Percentiles rank a stretch among this genome's conserved stretches.
phyloP scores from a whole-genome alignment of 2,888 invertebrate genomes.

The Trachelus stipa region DNA sequence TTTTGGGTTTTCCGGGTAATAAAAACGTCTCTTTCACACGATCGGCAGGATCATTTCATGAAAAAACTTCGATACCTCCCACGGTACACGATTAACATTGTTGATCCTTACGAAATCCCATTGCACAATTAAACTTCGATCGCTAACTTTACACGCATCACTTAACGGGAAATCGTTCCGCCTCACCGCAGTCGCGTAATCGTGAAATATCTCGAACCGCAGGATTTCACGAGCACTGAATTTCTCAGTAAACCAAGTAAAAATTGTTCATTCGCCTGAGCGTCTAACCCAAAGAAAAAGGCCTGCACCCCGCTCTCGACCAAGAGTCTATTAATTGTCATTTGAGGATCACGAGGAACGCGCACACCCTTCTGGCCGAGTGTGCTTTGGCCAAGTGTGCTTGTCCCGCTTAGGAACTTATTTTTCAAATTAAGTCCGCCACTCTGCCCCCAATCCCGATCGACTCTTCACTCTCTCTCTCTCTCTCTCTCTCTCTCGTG shows the following conservation, averaged over 20 bases:
- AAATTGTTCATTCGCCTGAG: neutral
- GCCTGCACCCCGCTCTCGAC: slow-evolving; percentile 17
- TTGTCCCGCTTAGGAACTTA: slow-evolving; percentile 57
- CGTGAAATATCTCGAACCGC: neutral
- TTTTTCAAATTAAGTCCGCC: slow-evolving; percentile 60
- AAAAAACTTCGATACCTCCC: neutral
- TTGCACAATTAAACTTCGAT: neutral
- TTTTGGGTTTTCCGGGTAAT: neutral
- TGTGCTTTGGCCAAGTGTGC: slow-evolving; percentile 64
- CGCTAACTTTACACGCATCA: neutral
- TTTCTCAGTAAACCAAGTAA: neutral
- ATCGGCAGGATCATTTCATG: neutral
- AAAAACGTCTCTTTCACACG: neutral
- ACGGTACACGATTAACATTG: neutral
- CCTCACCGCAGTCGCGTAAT: neutral
- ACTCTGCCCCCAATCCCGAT: slow-evolving; percentile 28
- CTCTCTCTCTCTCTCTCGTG: neutral
- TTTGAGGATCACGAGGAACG: neutral
- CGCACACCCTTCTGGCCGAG: slow-evolving; percentile 56
- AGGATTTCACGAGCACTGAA: neutral
- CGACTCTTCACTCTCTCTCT: neutral
- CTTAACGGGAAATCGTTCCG: neutral
- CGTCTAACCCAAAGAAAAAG: neutral
- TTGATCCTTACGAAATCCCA: neutral
- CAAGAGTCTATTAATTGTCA: slow-evolving; percentile 16